Percentiles rank a stretch among this genome's conserved stretches.
These are phyloP conservation scores for Fragum whitleyi DNA, from an alignment of 2,888 invertebrate genomes.

Conservation along the genomic window DNA sequence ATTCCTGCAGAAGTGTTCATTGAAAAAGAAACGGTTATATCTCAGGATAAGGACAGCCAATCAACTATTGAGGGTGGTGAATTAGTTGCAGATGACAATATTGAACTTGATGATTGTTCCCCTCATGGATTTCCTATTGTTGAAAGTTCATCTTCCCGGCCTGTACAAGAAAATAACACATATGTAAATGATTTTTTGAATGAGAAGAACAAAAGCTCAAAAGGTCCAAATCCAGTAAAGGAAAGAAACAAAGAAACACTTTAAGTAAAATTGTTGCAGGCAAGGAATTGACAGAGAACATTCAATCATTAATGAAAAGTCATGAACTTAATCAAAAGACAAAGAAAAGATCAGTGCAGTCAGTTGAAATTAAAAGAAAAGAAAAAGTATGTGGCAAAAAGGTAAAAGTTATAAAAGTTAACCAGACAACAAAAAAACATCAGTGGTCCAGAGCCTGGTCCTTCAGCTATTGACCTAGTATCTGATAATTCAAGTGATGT, in stretches of 20 bases:
- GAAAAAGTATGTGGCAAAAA: not conserved
- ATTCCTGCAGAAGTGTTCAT: not conserved
- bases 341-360: no score
- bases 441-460: not conserved
- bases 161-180: not conserved
- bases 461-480: not conserved
- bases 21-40: not conserved
- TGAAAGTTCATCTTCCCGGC: not conserved
- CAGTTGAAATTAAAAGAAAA: not conserved
- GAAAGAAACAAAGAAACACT: not conserved
- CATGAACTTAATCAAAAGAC: no score
- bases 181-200: not conserved
- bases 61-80: no score
- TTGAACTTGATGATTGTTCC: no score
- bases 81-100: no score
- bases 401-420: not conserved
- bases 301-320: no score
- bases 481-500: no score
- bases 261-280: no score
- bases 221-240: not conserved
- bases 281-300: no score
- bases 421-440: not conserved
- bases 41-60: not conserved
- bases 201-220: not conserved
- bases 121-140: not conserved